Conservation (phyloP, 2,797 vertebrate species). For the Gallinago nigripennis region DNA sequence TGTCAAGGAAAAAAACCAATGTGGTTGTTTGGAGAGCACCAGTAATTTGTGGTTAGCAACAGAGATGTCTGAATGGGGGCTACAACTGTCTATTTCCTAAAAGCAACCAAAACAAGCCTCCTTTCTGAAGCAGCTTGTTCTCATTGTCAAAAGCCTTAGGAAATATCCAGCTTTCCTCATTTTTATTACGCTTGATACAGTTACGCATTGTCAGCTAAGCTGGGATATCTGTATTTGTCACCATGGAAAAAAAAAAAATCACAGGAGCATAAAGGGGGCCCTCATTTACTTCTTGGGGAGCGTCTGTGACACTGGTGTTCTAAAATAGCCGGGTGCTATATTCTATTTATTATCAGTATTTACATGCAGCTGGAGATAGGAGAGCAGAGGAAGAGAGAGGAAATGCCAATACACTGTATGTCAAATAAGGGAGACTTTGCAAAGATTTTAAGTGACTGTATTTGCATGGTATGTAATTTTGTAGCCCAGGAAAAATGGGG, state of each 20-base stretch:
- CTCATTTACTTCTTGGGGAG: background rate
- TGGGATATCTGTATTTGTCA: background rate
- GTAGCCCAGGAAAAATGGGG: background rate
- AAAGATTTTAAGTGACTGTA: background rate
- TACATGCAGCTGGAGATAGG: background rate
- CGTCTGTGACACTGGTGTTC: background rate
- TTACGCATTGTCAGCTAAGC: background rate
- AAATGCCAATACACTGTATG: background rate
- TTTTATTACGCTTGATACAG: background rate
- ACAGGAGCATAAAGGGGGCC: background rate
- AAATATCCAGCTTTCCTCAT: background rate
- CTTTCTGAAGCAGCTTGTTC: background rate
- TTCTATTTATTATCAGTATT: background rate
- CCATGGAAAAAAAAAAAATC: background rate
- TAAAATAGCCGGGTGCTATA: background rate
- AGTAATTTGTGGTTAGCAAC: background rate
- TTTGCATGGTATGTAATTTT: background rate
- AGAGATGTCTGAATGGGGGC: background rate
- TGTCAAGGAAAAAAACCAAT: background rate
- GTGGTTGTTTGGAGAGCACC: background rate
- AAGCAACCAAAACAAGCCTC: background rate
- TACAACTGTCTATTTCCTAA: background rate
- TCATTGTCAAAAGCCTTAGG: background rate
- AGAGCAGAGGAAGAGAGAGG: background rate
- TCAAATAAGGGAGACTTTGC: background rate